phyloP scores from a whole-genome alignment of 2,797 vertebrate genomes.

The Hydrocynus forskahlii region DNA sequence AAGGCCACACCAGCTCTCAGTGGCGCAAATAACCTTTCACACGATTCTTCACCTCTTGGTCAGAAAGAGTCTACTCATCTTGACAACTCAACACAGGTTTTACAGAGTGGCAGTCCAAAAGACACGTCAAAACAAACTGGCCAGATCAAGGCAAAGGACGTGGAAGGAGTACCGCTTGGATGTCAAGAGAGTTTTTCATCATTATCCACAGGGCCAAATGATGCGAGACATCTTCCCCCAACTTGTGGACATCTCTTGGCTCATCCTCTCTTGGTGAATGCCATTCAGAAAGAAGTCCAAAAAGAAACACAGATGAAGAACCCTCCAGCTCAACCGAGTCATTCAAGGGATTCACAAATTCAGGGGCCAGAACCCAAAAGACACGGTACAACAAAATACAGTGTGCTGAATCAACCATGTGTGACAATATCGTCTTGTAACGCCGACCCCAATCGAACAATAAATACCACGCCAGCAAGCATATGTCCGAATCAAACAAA shows the following conservation, averaged over 20 bases:
- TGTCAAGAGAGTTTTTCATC: background rate
- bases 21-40: slow-evolving; percentile 32
- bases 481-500: slow-evolving; percentile 21
- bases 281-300: slow-evolving; percentile 35
- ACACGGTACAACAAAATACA: background rate
- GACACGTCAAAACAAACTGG: slow-evolving; percentile 3
- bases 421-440: background rate
- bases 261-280: slow-evolving; percentile 36
- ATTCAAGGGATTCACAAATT: slow-evolving; percentile 24
- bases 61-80: slow-evolving; percentile 49
- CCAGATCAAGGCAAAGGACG: background rate
- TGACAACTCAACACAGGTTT: slow-evolving; percentile 21
- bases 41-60: slow-evolving; percentile 30
- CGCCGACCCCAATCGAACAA: slow-evolving; percentile 7
- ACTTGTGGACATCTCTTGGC: slow-evolving; percentile 29
- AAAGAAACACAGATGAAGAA: slow-evolving; percentile 35
- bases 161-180: background rate
- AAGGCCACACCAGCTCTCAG: slow-evolving; percentile 41
- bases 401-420: background rate
- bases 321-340: background rate
- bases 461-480: slow-evolving; percentile 20
- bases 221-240: background rate
- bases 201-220: slow-evolving; percentile 9
- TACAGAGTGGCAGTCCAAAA: slow-evolving; percentile 35
- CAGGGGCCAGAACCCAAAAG: slow-evolving; percentile 25